Evolutionary conservation across 2,797 vertebrate species (phyloP).

Genomic region (Lithobates pipiens): DNA sequence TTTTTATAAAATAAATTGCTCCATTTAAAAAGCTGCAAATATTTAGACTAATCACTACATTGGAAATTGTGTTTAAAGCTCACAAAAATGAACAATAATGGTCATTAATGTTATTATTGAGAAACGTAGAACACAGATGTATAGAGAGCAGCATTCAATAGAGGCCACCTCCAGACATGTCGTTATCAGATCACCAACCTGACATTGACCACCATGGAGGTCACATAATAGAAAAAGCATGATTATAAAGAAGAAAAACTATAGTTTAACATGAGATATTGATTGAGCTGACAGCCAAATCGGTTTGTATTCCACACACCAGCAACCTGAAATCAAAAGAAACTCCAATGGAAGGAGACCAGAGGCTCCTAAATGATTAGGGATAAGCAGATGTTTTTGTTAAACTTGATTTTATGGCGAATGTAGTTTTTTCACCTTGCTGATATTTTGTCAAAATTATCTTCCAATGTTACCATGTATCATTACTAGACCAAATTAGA

Average conservation of each 20-base stretch:
- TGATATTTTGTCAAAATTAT: too few species aligned
- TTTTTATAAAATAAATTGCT: conserved; percentile 33
- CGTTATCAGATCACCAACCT: neutral
- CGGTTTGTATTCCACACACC: too few species aligned
- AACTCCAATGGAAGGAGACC: too few species aligned
- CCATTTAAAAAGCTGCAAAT: conserved; percentile 47
- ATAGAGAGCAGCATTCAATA: conserved; percentile 1
- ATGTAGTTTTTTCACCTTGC: too few species aligned
- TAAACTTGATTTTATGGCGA: too few species aligned
- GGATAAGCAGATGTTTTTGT: too few species aligned
- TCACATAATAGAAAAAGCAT: too few species aligned
- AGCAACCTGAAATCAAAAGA: too few species aligned
- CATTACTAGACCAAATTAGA: too few species aligned
- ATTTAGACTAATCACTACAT: conserved; percentile 42
- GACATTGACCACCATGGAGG: too few species aligned
- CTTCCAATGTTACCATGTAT: too few species aligned
- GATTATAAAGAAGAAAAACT: neutral
- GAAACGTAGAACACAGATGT: conserved; percentile 14
- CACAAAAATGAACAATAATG: conserved; percentile 30
- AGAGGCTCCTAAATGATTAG: too few species aligned
- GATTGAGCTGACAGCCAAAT: neutral
- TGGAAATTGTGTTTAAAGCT: conserved; percentile 31
- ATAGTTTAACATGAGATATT: conserved; percentile 6
- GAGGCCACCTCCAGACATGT: conserved; percentile 11
- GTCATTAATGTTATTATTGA: conserved; percentile 41